These are phyloP conservation scores for Halictus quadricinctus DNA, from an alignment of 2,888 invertebrate genomes.

Conservation along the genomic window DNA sequence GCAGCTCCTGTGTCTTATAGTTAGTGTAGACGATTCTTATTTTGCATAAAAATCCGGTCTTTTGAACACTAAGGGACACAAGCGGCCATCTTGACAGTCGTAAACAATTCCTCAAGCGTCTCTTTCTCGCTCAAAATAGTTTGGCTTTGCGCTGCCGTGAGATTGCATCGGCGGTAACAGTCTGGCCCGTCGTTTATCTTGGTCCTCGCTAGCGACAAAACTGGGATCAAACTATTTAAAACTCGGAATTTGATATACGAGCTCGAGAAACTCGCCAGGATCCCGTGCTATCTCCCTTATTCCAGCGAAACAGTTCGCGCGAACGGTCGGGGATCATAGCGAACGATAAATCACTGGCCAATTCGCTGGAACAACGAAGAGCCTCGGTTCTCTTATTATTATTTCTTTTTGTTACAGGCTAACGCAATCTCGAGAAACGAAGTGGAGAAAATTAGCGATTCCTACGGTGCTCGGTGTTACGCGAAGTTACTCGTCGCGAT, in stretches of 20 bases:
- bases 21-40: no score
- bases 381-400: neutral
- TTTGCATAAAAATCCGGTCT: neutral
- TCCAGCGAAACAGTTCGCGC: neutral
- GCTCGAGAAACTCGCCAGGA: neutral
- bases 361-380: neutral
- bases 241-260: neutral
- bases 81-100: no score
- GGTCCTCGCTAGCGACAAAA: constrained; percentile 12
- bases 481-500: neutral
- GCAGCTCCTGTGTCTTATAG: no score
- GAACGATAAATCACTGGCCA: neutral
- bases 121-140: neutral
- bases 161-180: constrained; percentile 9
- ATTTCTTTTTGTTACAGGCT: neutral
- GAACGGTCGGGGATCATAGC: neutral
- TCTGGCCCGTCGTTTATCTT: constrained; percentile 13
- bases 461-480: neutral
- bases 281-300: neutral
- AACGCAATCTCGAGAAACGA: neutral
- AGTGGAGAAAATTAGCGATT: neutral
- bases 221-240: constrained; percentile 25
- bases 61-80: neutral
- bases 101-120: neutral
- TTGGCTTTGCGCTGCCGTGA: constrained; percentile 6